Conservation (phyloP, 1,140 invertebrate species). For the Chironomus striatipennis region DNA sequence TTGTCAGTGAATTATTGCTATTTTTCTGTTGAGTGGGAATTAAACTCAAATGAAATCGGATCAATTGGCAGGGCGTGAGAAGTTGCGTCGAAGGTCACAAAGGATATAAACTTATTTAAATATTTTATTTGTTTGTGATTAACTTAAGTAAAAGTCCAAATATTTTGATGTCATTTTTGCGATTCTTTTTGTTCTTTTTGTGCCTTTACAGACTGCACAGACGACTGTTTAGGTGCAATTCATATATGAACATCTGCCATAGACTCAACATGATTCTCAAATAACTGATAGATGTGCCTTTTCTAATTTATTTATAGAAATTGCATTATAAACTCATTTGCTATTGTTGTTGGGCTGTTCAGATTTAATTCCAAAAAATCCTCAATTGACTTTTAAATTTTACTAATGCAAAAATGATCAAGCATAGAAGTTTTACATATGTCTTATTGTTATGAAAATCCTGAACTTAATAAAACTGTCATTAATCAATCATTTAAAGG, state of each 20-base stretch:
- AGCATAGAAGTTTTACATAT: too few relatives aligned
- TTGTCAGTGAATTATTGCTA: conserved; percentile 4
- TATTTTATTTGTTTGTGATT: too few relatives aligned
- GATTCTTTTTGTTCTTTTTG: too few relatives aligned
- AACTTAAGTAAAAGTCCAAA: too few relatives aligned
- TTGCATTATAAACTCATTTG: conserved; percentile 11
- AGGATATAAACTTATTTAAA: not conserved
- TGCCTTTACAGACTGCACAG: too few relatives aligned
- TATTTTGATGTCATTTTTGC: too few relatives aligned
- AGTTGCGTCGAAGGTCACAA: not conserved
- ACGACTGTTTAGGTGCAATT: too few relatives aligned
- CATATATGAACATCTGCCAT: too few relatives aligned
- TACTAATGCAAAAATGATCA: not conserved
- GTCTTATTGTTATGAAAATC: too few relatives aligned
- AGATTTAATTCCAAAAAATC: not conserved
- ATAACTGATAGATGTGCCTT: too few relatives aligned
- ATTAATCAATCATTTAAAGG: conserved; percentile 9
- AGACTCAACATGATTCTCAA: too few relatives aligned
- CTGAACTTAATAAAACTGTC: not conserved
- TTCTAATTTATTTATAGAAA: not conserved
- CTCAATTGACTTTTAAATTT: not conserved
- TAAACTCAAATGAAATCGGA: not conserved
- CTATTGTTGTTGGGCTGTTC: not conserved
- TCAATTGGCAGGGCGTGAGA: conserved; percentile 5
- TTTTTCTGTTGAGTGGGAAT: not conserved